Conservation (phyloP, 2,797 vertebrate genomes). For the Premnoplex brunnescens region DNA sequence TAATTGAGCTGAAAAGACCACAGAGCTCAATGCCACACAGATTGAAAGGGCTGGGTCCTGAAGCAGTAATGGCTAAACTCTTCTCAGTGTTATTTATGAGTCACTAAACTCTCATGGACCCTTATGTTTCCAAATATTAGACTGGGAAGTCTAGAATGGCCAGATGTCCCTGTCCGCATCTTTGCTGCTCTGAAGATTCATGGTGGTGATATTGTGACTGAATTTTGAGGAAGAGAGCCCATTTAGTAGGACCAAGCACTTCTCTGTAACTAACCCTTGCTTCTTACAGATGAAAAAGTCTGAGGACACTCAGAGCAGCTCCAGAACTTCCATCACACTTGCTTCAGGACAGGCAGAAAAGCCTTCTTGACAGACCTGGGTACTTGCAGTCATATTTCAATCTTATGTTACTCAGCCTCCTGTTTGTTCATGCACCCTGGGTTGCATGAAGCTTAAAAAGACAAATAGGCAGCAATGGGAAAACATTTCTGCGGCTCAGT, state of each 20-base stretch:
- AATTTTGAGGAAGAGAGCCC: not conserved
- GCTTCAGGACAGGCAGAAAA: not conserved
- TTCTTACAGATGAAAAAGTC: not conserved
- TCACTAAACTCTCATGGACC: not conserved
- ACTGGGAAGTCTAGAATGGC: not conserved
- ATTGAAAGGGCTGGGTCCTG: not conserved
- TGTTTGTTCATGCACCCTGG: not conserved
- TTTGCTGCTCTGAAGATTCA: not conserved
- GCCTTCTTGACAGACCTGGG: not conserved
- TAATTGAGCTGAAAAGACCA: not conserved
- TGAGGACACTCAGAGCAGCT: not conserved
- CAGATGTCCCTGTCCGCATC: not conserved
- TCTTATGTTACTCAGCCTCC: not conserved
- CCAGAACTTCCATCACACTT: not conserved
- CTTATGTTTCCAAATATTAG: not conserved
- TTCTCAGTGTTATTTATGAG: not conserved
- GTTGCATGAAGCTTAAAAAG: not conserved
- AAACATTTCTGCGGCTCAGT: constrained; percentile 15
- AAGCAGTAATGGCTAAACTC: not conserved
- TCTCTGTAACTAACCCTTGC: not conserved
- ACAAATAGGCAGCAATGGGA: not conserved
- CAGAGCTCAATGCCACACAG: not conserved
- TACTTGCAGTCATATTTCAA: not conserved
- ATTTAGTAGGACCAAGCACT: not conserved
- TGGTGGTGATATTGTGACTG: not conserved